Evolutionary conservation across 2,113 vertebrate genomes (phyloP).

Genomic region (Garra rufa): DNA sequence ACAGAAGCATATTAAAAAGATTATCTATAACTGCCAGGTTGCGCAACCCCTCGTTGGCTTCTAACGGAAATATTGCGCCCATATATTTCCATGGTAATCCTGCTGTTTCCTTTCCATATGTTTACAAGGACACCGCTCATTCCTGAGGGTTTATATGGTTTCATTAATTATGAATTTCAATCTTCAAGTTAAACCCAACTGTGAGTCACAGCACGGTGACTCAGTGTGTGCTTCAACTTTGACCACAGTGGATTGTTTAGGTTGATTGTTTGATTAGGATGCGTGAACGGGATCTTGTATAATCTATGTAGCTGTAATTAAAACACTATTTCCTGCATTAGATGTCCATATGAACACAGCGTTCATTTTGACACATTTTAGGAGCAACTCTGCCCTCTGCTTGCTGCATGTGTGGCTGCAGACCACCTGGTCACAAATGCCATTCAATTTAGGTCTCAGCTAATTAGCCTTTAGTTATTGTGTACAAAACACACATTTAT

Average conservation of each 20-base stretch:
- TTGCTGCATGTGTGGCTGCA: slow-evolving; percentile 36
- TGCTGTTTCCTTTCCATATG: slow-evolving; percentile 23
- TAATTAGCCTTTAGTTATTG: neutral
- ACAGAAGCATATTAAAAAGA: slow-evolving; percentile 34
- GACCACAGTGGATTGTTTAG: neutral
- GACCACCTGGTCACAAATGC: neutral
- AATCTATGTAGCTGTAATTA: neutral
- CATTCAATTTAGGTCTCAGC: neutral
- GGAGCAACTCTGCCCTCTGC: slow-evolving; percentile 52
- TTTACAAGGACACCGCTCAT: neutral
- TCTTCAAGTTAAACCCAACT: slow-evolving; percentile 9
- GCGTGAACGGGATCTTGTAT: neutral
- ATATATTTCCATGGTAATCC: slow-evolving; percentile 27
- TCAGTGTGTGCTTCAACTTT: neutral
- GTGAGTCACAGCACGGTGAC: neutral
- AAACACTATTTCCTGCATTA: neutral
- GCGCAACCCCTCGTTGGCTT: neutral
- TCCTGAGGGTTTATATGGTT: slow-evolving; percentile 28
- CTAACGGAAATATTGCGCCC: slow-evolving; percentile 8
- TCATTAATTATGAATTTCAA: slow-evolving; percentile 37
- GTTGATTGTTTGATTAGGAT: neutral
- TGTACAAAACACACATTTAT: neutral
- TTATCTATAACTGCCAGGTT: slow-evolving; percentile 9
- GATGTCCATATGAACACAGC: neutral
- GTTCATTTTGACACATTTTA: slow-evolving; percentile 8